Evolutionary conservation across 2,113 vertebrate genomes (phyloP), one percentile per base, ranked within the genome.

Genomic region (Peucedramus taeniatus): DNA sequence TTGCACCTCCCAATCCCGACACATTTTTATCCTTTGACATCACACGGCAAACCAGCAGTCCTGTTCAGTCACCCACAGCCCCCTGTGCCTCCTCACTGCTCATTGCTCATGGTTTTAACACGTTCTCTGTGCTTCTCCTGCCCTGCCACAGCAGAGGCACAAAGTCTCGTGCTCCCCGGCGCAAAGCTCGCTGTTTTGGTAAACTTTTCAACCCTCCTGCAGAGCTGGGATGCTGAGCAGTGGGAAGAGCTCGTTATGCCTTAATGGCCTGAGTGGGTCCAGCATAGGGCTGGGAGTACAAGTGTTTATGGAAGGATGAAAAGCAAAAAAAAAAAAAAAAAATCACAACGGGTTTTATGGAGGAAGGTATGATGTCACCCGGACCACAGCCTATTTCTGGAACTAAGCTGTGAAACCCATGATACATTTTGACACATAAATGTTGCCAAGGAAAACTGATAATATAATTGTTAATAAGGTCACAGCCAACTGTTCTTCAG

Each of bases 351-450:
- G 10, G 31, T 28, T 82, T 82, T 87, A 72, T 1, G 1, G 53
- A 59, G 66, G 81, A 44, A 83, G 39, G 64, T 40, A 77, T 98
- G 97, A 98, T 82, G 94, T 98, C 97, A 97, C 51, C 72, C 53
- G 1, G 51, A 89, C 79, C 90, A 23, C 40, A 45, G 95, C 76
- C 98, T 98, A 97, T 94, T 96, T 97, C 96, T 97, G 90, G 94
- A 96, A 64, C 64, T 23, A 74, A 86, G 91, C 95, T 53, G 83
- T 31, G 69, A 89, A 93, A 90, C 83, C 56, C 88, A 92, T 84
- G 94, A 94, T 57, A 70, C 15, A 7, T 83, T 85, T 86, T 96
- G 66, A 78, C 72, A 75, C 65, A 79, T 91, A 83, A 94, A 96
- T 93, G 93, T 95, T 83, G 94, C 85, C 95, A 93, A 96, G 68